Base-by-base conservation (phyloP, 2,888 invertebrate genomes). In the Aphodius granarius region DNA sequence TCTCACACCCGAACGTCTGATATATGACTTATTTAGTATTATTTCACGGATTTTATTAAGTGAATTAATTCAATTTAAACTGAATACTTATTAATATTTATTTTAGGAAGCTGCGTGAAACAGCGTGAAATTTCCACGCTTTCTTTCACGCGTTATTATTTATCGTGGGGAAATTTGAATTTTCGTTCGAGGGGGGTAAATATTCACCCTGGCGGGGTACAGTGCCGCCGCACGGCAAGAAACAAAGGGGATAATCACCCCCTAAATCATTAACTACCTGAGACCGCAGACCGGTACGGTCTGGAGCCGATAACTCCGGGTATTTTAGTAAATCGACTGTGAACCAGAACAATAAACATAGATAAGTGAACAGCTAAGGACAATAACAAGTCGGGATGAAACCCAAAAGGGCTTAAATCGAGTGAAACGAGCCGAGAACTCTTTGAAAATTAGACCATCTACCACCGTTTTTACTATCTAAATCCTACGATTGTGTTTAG, bases 1-100 rank as follows among this genome's bases (percentile, higher is more conserved):
- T 76, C 76, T 70, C 63, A 20, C 66, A 73, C 66, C 43, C 13
- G 43, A 3, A 13, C 43, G 13, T 43, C 6, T 9, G 43, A 43
- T 43, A 43, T 43, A 43, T 43, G 43, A 43, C 43, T 43, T 43
- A 43, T 43, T 43, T 43, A 43, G 13, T 43, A 9, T 43, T 43
- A 43, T 43, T 43, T 43, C 43, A 43, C 43, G 43, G 43, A 43
- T 43, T 43, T n/a, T 9, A 3, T 6, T 43, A 43, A 43, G 9
- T 43, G 43, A 43, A 43, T 43, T 43, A 43, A 43, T 9, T 43
- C 43, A 43, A 43, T 43, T 43, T 13, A n/a, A n/a, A n/a, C n/a
- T n/a, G n/a, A n/a, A n/a, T n/a, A 43, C 43, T 9, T 43, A 43
- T 43, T 43, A 43, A 43, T 43, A 43, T 43, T 43, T 43, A 43